Evolutionary conservation across 2,888 invertebrate species (phyloP).

Genomic region (Escarpia spicata): DNA sequence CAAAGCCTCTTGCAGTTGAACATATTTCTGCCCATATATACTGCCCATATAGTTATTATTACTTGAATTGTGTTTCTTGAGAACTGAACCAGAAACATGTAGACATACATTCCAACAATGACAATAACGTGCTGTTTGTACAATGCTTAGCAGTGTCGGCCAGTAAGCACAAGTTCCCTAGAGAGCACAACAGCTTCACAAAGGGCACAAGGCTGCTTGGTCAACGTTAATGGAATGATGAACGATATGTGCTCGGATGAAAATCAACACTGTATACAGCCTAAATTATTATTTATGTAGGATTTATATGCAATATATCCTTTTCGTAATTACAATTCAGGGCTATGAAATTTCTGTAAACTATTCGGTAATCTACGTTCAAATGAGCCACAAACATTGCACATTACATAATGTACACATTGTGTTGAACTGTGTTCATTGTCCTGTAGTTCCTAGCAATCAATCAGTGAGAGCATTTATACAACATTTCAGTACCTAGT

Average conservation of each 20-base stretch:
- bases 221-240: constrained; percentile 16
- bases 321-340: not conserved
- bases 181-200: not conserved
- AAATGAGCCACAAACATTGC: not conserved
- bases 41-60: not conserved
- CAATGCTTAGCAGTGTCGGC: not conserved
- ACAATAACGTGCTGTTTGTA: constrained; percentile 16
- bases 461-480: constrained; percentile 13
- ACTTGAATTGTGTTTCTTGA: constrained; percentile 8
- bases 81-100: not conserved
- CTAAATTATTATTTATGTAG: not conserved
- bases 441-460: constrained; percentile 11
- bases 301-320: not conserved
- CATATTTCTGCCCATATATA: not conserved
- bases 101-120: constrained; percentile 7
- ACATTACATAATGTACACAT: not conserved
- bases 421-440: not conserved
- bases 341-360: not conserved
- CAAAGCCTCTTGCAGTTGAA: not conserved
- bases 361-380: not conserved
- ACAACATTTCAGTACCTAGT: constrained; percentile 16
- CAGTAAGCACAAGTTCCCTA: not conserved
- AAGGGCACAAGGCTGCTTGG: not conserved
- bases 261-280: constrained; percentile 1
- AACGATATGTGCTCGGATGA: constrained; percentile 13